Evolutionary conservation across 2,797 vertebrate species (phyloP).

Genomic region (Hydrocynus forskahlii): DNA sequence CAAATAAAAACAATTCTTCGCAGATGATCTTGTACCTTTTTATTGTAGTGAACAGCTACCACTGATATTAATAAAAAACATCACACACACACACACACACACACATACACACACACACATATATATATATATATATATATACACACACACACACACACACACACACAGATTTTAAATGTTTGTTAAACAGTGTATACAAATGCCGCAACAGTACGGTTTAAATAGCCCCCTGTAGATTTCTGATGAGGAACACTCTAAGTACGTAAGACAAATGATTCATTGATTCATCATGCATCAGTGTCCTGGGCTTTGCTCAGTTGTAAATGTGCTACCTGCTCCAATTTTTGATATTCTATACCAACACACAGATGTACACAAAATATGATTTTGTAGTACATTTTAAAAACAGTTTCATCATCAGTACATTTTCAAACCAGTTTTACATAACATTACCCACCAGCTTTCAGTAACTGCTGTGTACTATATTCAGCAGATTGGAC

Average conservation of each 20-base stretch:
- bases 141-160: too few relatives aligned
- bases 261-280: conserved; percentile 25
- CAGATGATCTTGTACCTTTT: conserved; percentile 21
- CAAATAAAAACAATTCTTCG: conserved; percentile 38
- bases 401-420: background rate
- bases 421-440: background rate
- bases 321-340: conserved; percentile 49
- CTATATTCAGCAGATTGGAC: conserved; percentile 65
- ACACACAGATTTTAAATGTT: background rate
- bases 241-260: conserved; percentile 5
- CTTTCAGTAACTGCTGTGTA: conserved; percentile 69
- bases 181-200: background rate
- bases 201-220: background rate
- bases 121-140: too few relatives aligned
- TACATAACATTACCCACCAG: conserved; percentile 64
- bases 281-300: conserved; percentile 32
- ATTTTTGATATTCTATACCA: conserved; percentile 50
- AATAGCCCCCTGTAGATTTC: conserved; percentile 1
- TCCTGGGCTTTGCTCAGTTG: conserved; percentile 37
- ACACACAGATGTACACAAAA: conserved; percentile 26
- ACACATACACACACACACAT: background rate
- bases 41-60: background rate
- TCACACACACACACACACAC: too few relatives aligned
- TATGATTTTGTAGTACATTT: background rate
- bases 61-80: background rate